A percentile compares a stretch with the other conserved stretches of the same genome.
phyloP scores from a whole-genome alignment of 2,797 vertebrate genomes.

The Coracias cyanogaster region DNA sequence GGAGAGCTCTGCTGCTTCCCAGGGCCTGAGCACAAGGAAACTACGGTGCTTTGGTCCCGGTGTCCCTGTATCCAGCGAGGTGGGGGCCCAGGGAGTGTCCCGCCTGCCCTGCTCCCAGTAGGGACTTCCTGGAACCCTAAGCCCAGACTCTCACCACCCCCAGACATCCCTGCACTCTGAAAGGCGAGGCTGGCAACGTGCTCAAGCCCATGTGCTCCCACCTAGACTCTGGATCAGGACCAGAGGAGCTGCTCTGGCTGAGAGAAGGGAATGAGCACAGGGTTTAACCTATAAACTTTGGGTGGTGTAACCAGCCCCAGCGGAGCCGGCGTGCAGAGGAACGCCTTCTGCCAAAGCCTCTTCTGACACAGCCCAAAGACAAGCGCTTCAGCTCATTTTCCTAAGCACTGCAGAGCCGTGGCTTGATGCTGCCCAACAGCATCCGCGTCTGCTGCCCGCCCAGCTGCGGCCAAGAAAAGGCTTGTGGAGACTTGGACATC shows the following conservation, averaged over 20 bases:
- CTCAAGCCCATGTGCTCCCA: not conserved
- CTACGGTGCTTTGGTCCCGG: not conserved
- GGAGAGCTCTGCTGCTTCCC: not conserved
- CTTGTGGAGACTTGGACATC: not conserved
- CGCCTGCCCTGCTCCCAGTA: not conserved
- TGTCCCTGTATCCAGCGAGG: not conserved
- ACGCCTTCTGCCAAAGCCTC: not conserved
- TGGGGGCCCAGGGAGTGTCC: fast-evolving
- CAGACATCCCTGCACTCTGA: not conserved
- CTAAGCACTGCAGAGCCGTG: not conserved
- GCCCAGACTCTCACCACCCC: not conserved
- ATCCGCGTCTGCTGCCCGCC: not conserved
- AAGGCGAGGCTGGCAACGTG: not conserved
- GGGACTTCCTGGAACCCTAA: not conserved
- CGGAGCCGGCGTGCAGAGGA: not conserved
- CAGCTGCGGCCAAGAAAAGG: not conserved
- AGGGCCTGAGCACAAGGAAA: not conserved
- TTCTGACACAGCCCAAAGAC: not conserved
- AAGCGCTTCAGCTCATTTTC: not conserved
- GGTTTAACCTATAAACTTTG: not conserved
- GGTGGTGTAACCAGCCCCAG: not conserved
- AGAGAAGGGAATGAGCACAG: not conserved
- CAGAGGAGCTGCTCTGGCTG: not conserved
- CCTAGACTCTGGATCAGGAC: fast-evolving
- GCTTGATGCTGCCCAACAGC: not conserved